Base-by-base conservation (phyloP, 2,797 vertebrate genomes). In the Amniataba percoides region DNA sequence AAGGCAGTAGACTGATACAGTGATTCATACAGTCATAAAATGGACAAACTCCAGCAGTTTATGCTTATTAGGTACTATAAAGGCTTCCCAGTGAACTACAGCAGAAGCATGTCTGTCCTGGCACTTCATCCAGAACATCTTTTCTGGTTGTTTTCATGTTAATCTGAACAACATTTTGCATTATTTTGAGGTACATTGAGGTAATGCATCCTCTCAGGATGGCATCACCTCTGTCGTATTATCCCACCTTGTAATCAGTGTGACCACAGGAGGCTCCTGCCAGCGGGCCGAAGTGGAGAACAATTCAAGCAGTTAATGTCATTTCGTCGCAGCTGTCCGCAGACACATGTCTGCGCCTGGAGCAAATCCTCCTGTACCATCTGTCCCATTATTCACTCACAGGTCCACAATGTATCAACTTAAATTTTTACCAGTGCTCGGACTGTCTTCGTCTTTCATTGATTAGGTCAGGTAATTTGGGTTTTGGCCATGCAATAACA, bases 171-270 rank as follows among this genome's bases (percentile, higher is more conserved):
- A 39, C 57, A 61, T 63, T 53, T 74, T 31, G 21, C 4, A 0
- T 60, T 42, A 75, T 74, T 57, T 57, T 43, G 21, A 80, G 51
- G 15, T 43, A 46, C 59, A 51, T 16, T 74, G 67, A 82, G 57
- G 61, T 80, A 68, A 84, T 78, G 58, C 60, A 48, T 63, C 55
- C 23, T 62, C 18, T 40, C 31, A 23, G 56, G 58, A 49, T 69
- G 64, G 52, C 73, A 71, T 80, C 52, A 58, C 31, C 48, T 53
- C 63, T 45, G 39, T 79, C 60, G 60, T 71, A 53, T 76, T 73
- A 51, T 66, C 45, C 61, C 25, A 81, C 76, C 18, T 73, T 84
- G 73, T 78, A 78, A 86, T 82, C 58, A 83, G n/a, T 64, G 62
- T 56, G 66, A 75, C 63, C 40, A 62, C 61, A 64, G 57, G 71